Evolutionary conservation across 1,140 invertebrate genomes (phyloP), one percentile per base, ranked within the genome.

Genomic region (Platyscapa corneri): DNA sequence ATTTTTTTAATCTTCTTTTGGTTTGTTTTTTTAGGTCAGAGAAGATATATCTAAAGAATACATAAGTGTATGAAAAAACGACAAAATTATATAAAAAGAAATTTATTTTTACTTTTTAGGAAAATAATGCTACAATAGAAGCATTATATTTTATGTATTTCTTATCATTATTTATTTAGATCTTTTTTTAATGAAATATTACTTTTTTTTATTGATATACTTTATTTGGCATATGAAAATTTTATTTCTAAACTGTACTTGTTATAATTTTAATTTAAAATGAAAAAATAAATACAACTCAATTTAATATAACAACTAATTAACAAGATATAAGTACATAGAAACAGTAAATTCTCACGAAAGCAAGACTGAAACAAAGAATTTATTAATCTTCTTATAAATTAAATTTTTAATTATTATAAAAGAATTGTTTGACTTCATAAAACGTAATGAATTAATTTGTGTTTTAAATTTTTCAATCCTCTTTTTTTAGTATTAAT

Each of bases 1-100:
- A 23, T 18, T 78, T 64, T 56, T 78, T 60, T 27, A 60, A 78
- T 34, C 2, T 78, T 64, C 30, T 30, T 76, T 75, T 64, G 72
- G 0, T 75, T 39, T 53, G 23, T 74, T 27, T 72, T 82, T 82
- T 70, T 74, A n/a, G 37, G 70, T 42, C 27, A 74, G 6, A 42
- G 0, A 74, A 42, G 37, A 74, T 23, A n/a, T 27, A 74, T 27
- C 1, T 74, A 2, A 0, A 27, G 18, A 74, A 70, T 67, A 30
- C 16, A 32, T 39, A 12, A 39, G 7, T 72, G 39, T 39, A 23
- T 39, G 16, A 72, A 5, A 8, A 32, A 39, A 5, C 20, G 18
- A 72, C 6, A 72, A 39, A 72, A 72, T 72, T 39, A 1, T 72
- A 23, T 20, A 72, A 72, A 72, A 37, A 39, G 10, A 39, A 72